A percentile compares a stretch with the other conserved stretches of the same genome.
Conservation (phyloP, 2,888 invertebrate species). For the Petrolisthes cinctipes region DNA sequence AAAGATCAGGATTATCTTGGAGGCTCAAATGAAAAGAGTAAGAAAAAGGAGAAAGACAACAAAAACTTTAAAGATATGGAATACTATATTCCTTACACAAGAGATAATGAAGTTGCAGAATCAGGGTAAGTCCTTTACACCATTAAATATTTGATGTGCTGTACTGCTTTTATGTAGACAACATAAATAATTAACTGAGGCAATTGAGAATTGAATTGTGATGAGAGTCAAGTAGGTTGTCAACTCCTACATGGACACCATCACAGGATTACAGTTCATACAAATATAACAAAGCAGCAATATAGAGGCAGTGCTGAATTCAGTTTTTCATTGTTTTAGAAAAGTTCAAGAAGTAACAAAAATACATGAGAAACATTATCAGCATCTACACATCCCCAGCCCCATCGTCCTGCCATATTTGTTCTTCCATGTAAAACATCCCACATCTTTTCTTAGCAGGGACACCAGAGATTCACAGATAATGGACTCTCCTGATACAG, state of each 20-base stretch:
- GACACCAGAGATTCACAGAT: too few relatives aligned
- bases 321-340: too few relatives aligned
- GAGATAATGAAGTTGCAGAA: slow-evolving; percentile 32
- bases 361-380: too few relatives aligned
- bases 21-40: slow-evolving; percentile 22
- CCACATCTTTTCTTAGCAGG: too few relatives aligned
- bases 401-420: too few relatives aligned
- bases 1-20: background rate
- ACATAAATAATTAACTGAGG: background rate
- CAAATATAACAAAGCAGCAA: too few relatives aligned
- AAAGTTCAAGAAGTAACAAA: too few relatives aligned
- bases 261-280: too few relatives aligned
- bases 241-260: background rate
- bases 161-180: background rate
- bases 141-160: background rate
- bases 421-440: too few relatives aligned
- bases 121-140: slow-evolving; percentile 26
- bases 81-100: slow-evolving; percentile 50
- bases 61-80: slow-evolving; percentile 45
- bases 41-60: slow-evolving; percentile 29
- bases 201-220: background rate
- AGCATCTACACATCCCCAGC: too few relatives aligned
- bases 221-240: background rate
- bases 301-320: too few relatives aligned
- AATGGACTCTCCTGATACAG: too few relatives aligned